phyloP scores from a whole-genome alignment of 2,113 vertebrate species.

The Phylloscopus whistleri region DNA sequence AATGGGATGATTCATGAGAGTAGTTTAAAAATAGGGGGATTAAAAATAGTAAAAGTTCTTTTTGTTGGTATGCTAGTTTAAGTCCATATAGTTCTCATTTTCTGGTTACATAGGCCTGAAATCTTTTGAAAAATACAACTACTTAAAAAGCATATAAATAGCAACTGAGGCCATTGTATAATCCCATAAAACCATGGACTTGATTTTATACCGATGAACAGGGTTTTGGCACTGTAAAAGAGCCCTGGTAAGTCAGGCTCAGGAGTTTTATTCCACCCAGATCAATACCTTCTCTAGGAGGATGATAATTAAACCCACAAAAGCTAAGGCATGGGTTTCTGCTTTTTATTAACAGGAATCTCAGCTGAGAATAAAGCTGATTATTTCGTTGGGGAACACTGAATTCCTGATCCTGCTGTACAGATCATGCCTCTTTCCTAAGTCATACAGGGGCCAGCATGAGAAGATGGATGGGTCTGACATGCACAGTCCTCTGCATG shows the following conservation, averaged over 20 bases:
- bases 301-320: background rate
- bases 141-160: background rate
- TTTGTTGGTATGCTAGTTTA: background rate
- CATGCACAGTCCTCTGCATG: fast-evolving
- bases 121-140: background rate
- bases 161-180: background rate
- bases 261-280: background rate
- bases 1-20: background rate
- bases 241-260: background rate
- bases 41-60: constrained; percentile 35
- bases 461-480: background rate
- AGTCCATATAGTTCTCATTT: background rate
- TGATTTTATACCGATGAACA: background rate
- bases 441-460: background rate
- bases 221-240: background rate
- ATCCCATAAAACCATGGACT: background rate
- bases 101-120: background rate
- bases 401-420: background rate
- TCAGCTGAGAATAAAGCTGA: background rate
- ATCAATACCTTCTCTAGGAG: background rate
- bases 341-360: background rate
- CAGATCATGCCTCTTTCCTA: background rate
- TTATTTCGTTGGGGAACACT: background rate
- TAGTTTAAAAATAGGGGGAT: constrained; percentile 20
- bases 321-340: background rate